phyloP scores from a whole-genome alignment of 2,113 vertebrate genomes.

The Sander vitreus region DNA sequence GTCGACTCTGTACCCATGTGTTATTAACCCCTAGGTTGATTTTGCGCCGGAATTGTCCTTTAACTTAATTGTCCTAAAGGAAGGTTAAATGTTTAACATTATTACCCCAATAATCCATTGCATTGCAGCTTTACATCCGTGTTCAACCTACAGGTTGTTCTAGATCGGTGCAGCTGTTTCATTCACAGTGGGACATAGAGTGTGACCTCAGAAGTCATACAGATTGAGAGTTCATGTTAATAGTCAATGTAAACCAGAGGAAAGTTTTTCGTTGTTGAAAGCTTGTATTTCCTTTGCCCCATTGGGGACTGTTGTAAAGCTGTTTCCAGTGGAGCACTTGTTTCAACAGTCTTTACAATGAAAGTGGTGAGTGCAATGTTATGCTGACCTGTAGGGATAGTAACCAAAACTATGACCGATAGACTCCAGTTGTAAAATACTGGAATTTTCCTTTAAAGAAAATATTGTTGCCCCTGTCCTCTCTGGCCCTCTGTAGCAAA shows the following conservation, averaged over 20 bases:
- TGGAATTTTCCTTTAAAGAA: conserved; percentile 10
- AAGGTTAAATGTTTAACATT: neutral
- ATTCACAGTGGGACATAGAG: neutral
- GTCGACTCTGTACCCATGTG: too few relatives aligned
- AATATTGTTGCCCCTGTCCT: neutral
- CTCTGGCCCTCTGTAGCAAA: neutral
- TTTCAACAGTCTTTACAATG: conserved; percentile 36
- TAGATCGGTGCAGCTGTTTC: neutral
- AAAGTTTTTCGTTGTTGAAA: conserved; percentile 47
- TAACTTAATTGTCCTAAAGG: neutral
- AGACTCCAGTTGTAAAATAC: conserved; percentile 33
- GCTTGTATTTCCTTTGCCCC: conserved; percentile 28
- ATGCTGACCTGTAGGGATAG: conserved; percentile 7
- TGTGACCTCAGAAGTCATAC: neutral
- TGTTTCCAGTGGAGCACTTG: conserved; percentile 33
- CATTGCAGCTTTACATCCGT: neutral
- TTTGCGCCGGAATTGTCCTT: too few relatives aligned
- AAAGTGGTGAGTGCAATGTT: conserved; percentile 28
- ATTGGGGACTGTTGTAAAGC: conserved; percentile 19
- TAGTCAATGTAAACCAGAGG: conserved; percentile 15
- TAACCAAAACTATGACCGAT: conserved; percentile 23
- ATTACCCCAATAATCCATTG: neutral
- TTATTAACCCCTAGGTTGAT: too few relatives aligned
- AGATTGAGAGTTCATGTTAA: neutral
- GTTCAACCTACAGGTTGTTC: neutral